Percentiles rank a stretch among this genome's conserved stretches.
Conservation (phyloP, 2,888 invertebrate genomes). For the Masnerella sp. region DNA sequence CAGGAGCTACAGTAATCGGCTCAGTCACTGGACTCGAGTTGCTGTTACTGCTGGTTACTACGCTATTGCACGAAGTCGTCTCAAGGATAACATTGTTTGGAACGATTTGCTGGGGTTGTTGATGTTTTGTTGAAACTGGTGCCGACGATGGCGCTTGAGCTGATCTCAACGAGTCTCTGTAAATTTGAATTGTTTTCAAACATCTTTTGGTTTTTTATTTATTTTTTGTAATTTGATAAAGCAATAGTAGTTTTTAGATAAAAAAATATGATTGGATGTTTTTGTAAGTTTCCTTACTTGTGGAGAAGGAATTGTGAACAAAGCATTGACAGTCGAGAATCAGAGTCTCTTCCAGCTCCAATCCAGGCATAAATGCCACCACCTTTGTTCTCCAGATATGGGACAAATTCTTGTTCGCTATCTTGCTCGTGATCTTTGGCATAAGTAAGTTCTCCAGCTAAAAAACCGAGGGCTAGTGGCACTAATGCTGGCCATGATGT, state of each 20-base stretch:
- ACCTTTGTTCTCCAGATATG: conserved; percentile 75
- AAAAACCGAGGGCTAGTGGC: conserved; percentile 72
- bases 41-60: conserved; percentile 60
- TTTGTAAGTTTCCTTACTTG: conserved; percentile 63
- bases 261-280: background rate
- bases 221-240: conserved; percentile 5
- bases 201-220: conserved; percentile 3
- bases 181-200: no score
- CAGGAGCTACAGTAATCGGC: conserved; percentile 62
- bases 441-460: conserved; percentile 74
- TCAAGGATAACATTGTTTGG: conserved; percentile 47
- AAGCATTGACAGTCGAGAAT: conserved; percentile 85
- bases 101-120: conserved; percentile 60
- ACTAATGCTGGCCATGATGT: conserved; percentile 74
- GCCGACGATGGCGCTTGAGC: conserved; percentile 62
- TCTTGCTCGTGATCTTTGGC: conserved; percentile 70
- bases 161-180: conserved; percentile 70
- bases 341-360: conserved; percentile 94
- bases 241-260: background rate
- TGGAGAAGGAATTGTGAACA: conserved; percentile 90
- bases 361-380: conserved; percentile 91
- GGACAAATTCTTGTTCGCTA: conserved; percentile 74
- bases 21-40: conserved; percentile 69
- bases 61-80: conserved; percentile 30
- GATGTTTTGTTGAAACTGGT: conserved; percentile 59